phyloP scores from a whole-genome alignment of 1,140 invertebrate species.

The Lanistes nyassanus region DNA sequence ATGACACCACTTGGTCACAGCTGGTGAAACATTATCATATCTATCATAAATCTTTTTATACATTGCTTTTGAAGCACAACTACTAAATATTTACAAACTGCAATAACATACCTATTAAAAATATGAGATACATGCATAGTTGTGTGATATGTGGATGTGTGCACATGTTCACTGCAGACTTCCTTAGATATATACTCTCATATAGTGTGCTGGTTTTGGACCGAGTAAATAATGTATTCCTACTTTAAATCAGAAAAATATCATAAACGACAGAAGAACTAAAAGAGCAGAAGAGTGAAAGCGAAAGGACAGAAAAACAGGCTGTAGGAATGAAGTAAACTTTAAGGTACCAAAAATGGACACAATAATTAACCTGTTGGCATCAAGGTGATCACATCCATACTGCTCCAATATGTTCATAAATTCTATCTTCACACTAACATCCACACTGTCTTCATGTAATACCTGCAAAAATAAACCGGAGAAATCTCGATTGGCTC shows the following conservation, averaged over 20 bases:
- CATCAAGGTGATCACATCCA: conserved; percentile 16
- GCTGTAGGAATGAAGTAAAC: too few species aligned
- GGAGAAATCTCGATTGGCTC: neutral
- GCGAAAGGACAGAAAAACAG: too few species aligned
- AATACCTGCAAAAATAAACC: conserved; percentile 9
- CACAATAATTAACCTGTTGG: neutral
- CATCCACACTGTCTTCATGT: conserved; percentile 25
- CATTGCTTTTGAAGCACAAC: neutral
- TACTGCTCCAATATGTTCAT: conserved; percentile 21
- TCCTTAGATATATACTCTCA: neutral
- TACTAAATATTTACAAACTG: neutral
- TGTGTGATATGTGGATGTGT: neutral
- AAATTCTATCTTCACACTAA: conserved; percentile 22
- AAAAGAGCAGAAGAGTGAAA: too few species aligned
- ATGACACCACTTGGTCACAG: conserved; percentile 32
- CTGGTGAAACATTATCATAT: conserved; percentile 15
- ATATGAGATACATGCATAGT: neutral
- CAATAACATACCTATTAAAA: neutral
- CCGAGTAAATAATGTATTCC: too few species aligned
- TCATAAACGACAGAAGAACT: too few species aligned
- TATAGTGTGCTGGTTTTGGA: too few species aligned
- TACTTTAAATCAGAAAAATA: too few species aligned
- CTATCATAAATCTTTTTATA: neutral
- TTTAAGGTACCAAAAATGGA: too few species aligned
- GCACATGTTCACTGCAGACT: neutral